phyloP scores from a whole-genome alignment of 2,888 invertebrate genomes.

The Himalopsyche japonica region DNA sequence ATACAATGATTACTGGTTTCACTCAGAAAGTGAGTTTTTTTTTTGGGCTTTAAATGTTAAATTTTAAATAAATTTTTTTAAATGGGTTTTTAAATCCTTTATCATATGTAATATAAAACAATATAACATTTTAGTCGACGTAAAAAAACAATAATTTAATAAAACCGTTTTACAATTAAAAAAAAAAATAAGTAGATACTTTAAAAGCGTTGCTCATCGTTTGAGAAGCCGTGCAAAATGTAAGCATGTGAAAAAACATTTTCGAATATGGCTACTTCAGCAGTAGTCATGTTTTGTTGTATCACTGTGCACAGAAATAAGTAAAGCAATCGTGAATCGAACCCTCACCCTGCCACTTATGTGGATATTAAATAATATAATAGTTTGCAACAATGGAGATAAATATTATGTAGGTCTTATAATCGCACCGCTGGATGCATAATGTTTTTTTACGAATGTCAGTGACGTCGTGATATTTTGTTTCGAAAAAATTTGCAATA shows the following conservation, averaged over 20 bases:
- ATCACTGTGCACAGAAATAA: slow-evolving; percentile 24
- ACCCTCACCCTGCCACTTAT: slow-evolving; percentile 31
- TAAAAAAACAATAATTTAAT: too few species aligned
- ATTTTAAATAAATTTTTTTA: too few species aligned
- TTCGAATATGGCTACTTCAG: slow-evolving; percentile 35
- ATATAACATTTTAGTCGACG: too few species aligned
- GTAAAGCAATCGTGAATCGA: not conserved
- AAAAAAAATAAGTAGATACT: too few species aligned
- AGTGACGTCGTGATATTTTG: not conserved
- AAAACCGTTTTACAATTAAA: too few species aligned
- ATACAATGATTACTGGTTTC: too few species aligned
- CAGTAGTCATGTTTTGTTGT: slow-evolving; percentile 29
- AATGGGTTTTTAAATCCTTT: too few species aligned
- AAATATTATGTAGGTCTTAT: not conserved
- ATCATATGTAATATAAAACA: too few species aligned
- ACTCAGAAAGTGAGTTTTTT: too few species aligned
- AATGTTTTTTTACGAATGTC: not conserved
- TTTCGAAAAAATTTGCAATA: too few species aligned
- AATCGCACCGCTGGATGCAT: not conserved
- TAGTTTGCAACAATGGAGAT: slow-evolving; percentile 1
- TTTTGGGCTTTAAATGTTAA: too few species aligned
- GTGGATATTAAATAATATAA: slow-evolving; percentile 34
- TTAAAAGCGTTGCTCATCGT: not conserved
- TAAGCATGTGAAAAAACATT: slow-evolving; percentile 35
- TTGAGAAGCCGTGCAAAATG: not conserved